These are phyloP conservation scores for Pseudorasbora parva DNA, from an alignment of 2,113 vertebrate species.

Conservation along the genomic window DNA sequence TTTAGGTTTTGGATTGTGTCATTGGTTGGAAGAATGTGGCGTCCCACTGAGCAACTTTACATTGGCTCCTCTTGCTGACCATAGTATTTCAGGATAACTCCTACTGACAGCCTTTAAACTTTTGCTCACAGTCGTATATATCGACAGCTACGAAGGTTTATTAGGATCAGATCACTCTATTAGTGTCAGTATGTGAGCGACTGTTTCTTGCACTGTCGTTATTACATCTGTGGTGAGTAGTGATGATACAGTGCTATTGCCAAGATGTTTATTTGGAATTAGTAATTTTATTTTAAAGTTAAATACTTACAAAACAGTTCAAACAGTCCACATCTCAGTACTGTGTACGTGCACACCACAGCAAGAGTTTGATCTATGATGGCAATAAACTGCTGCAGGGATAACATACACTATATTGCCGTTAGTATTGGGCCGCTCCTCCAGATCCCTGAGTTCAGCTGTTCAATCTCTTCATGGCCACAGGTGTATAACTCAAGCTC, in stretches of 20 bases:
- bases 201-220: not conserved
- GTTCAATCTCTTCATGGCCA: too few relatives aligned
- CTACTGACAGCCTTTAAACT: not conserved
- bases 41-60: conserved; percentile 41
- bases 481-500: too few relatives aligned
- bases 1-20: conserved; percentile 56
- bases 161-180: not conserved
- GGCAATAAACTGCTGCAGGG: not conserved
- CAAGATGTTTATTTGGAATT: not conserved
- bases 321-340: too few relatives aligned
- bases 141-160: not conserved
- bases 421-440: too few relatives aligned
- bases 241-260: not conserved
- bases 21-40: conserved; percentile 47
- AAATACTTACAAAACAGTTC: not conserved
- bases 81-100: conserved; percentile 42
- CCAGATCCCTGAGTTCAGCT: too few relatives aligned
- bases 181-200: not conserved
- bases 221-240: too few relatives aligned
- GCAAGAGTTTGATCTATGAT: not conserved
- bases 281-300: not conserved
- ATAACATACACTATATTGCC: not conserved
- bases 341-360: too few relatives aligned
- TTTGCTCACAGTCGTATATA: not conserved
- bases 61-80: conserved; percentile 46